Conservation (phyloP, 2,797 vertebrate genomes). For the Jordanella pulchra region DNA sequence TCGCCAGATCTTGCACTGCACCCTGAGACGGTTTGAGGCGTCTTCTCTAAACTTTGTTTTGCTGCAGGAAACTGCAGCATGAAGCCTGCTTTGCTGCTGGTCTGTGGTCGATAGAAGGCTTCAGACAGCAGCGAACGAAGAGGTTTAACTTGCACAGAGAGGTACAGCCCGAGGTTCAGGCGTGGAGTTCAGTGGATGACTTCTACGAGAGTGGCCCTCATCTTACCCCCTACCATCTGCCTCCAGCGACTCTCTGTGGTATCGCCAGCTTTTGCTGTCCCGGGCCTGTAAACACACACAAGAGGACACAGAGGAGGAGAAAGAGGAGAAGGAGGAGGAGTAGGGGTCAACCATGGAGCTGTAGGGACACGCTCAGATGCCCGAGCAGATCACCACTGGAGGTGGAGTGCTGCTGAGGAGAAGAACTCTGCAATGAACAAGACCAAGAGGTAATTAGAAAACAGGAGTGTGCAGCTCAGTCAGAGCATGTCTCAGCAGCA, state of each 20-base stretch:
- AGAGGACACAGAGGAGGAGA: constrained; percentile 46
- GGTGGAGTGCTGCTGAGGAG: constrained; percentile 70
- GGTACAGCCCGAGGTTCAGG: constrained; percentile 39
- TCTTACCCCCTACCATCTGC: constrained; percentile 24
- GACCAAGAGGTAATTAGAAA: constrained; percentile 78
- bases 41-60: constrained; percentile 26
- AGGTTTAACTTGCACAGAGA: constrained; percentile 32
- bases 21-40: constrained; percentile 16
- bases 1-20: constrained; percentile 23
- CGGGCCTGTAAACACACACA: constrained; percentile 50
- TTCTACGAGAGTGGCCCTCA: constrained; percentile 27
- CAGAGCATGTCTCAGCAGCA: constrained; percentile 57
- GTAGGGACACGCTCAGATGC: constrained; percentile 74
- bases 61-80: constrained; percentile 24
- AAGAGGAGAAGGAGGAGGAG: constrained; percentile 50
- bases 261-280: constrained; percentile 40
- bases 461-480: constrained; percentile 15
- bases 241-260: constrained; percentile 46
- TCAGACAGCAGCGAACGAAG: constrained; percentile 36
- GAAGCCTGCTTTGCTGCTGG: constrained; percentile 37
- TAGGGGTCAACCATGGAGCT: constrained; percentile 74
- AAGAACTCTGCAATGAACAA: constrained; percentile 80
- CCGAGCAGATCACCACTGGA: constrained; percentile 59
- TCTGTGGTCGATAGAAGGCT: constrained; percentile 48
- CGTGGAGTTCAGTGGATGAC: constrained; percentile 48